Percentiles rank a stretch among this genome's conserved stretches.
Conservation (phyloP, 2,113 vertebrate species). For the Chaetura pelagica region DNA sequence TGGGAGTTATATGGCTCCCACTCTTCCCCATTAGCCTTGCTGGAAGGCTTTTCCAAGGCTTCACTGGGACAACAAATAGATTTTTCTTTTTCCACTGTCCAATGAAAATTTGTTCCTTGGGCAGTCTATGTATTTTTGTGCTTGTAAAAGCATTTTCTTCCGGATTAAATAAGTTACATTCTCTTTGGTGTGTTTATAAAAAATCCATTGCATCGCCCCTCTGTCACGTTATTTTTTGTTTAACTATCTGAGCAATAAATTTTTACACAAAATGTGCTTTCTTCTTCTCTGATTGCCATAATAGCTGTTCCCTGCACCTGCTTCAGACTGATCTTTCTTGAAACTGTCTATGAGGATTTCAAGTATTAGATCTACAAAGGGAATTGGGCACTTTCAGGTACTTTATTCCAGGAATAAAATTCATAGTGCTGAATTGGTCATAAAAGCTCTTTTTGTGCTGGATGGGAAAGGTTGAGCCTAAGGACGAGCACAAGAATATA, state of each 20-base stretch:
- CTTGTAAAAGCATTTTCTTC: background rate
- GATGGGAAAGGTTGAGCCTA: background rate
- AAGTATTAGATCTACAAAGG: background rate
- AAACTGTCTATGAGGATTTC: background rate
- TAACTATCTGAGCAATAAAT: background rate
- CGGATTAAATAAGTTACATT: constrained; percentile 1
- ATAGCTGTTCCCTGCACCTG: background rate
- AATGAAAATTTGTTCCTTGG: background rate
- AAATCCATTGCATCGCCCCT: background rate
- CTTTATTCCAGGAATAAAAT: background rate
- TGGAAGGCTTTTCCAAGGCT: background rate
- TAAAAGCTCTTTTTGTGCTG: background rate
- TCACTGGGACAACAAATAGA: background rate
- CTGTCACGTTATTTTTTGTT: constrained; percentile 32
- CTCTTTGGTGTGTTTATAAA: background rate
- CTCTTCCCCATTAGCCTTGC: background rate
- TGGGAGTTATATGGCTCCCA: background rate
- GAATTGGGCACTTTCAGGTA: background rate
- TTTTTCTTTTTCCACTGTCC: background rate
- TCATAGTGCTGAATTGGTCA: background rate
- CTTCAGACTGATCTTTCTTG: constrained; percentile 10
- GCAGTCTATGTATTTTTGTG: background rate
- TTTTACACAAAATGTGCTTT: background rate
- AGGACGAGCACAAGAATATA: background rate
- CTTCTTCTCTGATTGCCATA: background rate